Base-by-base conservation (phyloP, 1,140 invertebrate species). In the Heliothis virescens region DNA sequence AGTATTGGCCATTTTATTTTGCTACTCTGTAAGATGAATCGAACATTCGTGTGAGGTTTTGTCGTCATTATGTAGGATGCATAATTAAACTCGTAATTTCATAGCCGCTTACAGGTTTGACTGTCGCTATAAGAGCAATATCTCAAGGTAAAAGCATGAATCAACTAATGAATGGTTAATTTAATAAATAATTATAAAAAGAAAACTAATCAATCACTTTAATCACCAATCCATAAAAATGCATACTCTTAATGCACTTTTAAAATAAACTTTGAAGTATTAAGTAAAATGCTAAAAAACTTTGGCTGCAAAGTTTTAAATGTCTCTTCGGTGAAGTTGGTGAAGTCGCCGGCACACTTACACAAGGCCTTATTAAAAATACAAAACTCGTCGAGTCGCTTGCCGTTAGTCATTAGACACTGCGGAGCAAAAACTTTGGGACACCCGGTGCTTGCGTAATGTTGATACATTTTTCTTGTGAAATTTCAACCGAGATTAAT, bases 351-450 rank as follows among this genome's bases (percentile, higher is more conserved):
- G 72, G 62, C 48, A 80, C 72, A 74, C 73, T 75, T 71, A 47
- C 47, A 77, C 63, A 73, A 73, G 72, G 72, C 59, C 77, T 79
- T 82, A 82, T 82, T 82, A 82, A 82, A 82, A 82, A 82, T 82
- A 82, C 81, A 79, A 79, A 75, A 82, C 81, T 79, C 62, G 77
- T 72, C 55, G 67, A 62, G 57, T 71, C 74, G 60, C 79, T 59
- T 63, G 78, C 81, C 62, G 77, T 62, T 75, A 73, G 77, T 82
- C 77, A 69, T 79, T 79, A 79, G 72, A 72, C 62, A 69, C 77
- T 73, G 18, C 50, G 47, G 13, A 55, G 72, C 57, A 79, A 79
- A 79, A 82, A 79, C 72, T 82, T 82, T 21, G 15, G 53, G 41
- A 55, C 81, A 69, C 72, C 72, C 81, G 69, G 75, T 57, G 67